Evolutionary conservation across 2,888 invertebrate species (phyloP), one percentile per base, ranked within the genome.

Genomic region (Anaspis maculata): DNA sequence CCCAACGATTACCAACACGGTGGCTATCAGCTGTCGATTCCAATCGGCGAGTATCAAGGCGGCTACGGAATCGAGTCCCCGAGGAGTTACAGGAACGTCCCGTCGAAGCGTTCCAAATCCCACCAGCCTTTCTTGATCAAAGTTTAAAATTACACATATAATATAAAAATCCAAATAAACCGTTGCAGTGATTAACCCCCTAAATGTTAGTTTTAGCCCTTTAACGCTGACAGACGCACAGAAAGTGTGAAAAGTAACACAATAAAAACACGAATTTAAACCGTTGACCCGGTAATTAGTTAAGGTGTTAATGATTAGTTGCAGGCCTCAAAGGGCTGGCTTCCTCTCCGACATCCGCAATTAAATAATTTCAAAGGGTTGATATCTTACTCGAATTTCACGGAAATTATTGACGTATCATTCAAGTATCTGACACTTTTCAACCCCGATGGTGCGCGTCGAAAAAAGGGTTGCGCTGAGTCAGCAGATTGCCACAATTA

Each of bases 351-450:
- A 30, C 30, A 30, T 31, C 29, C 11, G 32, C 35, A 41, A 41
- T 34, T 37, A 41, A 37, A 41, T 34, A 12, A 10, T 29, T 23
- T 16, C 16, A 32, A 38, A 33, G 38, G 41, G 32, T 38, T 38
- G 35, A 41, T 35, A 19, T 32, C 41, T 41, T 24, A 41, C 31
- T 41, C 23, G 13, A 32, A 41, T 41, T 41, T 41, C 34, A 41
- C 34, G 41, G 37, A 35, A 41, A 41, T 41, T 37, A 41, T 28
- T 25, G 34, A 3, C 22, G 27, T 32, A 19, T n/a, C n/a, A n/a
- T n/a, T n/a, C n/a, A n/a, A n/a, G n/a, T n/a, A 19, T 6, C 19
- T 19, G 19, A 19, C 19, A 19, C 19, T 19, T 19, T 19, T 19
- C 9, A 19, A 9, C n/a, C n/a, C n/a, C n/a, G n/a, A n/a, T n/a